These are phyloP conservation scores for Pelobates cultripes DNA, from an alignment of 2,797 vertebrate species.

Conservation along the genomic window DNA sequence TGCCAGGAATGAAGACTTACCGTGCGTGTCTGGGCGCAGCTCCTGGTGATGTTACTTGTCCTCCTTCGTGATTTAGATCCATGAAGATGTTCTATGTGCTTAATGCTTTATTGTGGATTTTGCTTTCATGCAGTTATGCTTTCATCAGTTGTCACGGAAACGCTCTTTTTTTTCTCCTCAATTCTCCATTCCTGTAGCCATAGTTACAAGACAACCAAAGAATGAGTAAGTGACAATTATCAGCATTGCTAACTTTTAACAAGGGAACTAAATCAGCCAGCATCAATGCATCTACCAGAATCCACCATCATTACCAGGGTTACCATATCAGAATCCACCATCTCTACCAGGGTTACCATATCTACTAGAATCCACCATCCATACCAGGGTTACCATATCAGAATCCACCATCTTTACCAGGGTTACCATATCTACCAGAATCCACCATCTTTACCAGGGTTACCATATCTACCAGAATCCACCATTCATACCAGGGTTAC, in stretches of 20 bases:
- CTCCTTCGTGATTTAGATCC: slow-evolving; percentile 30
- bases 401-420: no score
- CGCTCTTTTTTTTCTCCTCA: slow-evolving; percentile 65
- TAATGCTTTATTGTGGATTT: slow-evolving; percentile 9
- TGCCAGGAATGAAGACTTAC: not conserved
- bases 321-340: no score
- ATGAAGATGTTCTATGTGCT: slow-evolving; percentile 27
- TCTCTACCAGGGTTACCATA: no score
- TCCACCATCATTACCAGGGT: no score
- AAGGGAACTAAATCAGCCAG: not conserved
- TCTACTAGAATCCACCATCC: no score
- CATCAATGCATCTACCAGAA: no score
- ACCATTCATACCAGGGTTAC: no score
- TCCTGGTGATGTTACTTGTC: not conserved
- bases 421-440: no score
- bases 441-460: no score
- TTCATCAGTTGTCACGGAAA: slow-evolving; percentile 84
- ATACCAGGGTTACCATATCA: no score
- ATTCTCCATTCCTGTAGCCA: slow-evolving; percentile 73
- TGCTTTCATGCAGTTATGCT: slow-evolving; percentile 58
- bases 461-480: no score
- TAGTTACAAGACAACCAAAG: slow-evolving; percentile 71
- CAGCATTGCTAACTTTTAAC: slow-evolving; percentile 34
- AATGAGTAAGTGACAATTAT: slow-evolving; percentile 58
- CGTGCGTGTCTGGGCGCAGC: not conserved